phyloP scores from a whole-genome alignment of 2,113 vertebrate genomes.

The Hipposideros armiger region DNA sequence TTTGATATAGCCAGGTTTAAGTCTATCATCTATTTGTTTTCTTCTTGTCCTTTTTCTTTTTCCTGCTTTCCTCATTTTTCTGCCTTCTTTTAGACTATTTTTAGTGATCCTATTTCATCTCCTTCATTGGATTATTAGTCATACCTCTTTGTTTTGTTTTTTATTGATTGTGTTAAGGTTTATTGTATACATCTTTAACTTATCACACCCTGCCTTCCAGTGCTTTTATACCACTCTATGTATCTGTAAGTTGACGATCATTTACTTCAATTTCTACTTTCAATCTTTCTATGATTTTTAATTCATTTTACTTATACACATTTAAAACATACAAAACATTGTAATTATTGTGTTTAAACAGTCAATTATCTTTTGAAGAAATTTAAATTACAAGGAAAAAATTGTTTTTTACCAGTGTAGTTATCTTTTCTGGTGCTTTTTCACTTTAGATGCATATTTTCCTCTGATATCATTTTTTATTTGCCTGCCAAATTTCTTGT shows the following conservation, averaged over 20 bases:
- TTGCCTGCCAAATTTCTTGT: background rate
- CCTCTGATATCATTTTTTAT: slow-evolving; percentile 1
- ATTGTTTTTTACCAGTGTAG: background rate
- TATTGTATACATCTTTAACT: background rate
- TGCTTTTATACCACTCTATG: background rate
- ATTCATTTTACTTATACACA: background rate
- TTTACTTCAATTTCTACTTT: background rate
- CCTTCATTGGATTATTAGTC: background rate
- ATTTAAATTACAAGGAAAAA: background rate
- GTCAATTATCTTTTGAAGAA: background rate
- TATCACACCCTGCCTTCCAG: background rate
- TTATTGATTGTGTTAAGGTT: background rate
- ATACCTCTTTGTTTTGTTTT: background rate
- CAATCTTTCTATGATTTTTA: background rate
- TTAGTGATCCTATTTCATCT: background rate
- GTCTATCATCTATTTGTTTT: background rate
- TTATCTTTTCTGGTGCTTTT: background rate
- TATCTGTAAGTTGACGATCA: background rate
- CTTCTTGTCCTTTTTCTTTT: background rate
- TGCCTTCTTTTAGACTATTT: background rate
- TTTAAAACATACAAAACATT: slow-evolving; percentile 21
- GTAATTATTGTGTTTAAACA: background rate
- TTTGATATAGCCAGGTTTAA: background rate
- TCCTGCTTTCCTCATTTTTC: background rate
- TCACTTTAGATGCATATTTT: background rate